Conservation (phyloP, 2,113 vertebrate genomes). For the Mesocricetus auratus region DNA sequence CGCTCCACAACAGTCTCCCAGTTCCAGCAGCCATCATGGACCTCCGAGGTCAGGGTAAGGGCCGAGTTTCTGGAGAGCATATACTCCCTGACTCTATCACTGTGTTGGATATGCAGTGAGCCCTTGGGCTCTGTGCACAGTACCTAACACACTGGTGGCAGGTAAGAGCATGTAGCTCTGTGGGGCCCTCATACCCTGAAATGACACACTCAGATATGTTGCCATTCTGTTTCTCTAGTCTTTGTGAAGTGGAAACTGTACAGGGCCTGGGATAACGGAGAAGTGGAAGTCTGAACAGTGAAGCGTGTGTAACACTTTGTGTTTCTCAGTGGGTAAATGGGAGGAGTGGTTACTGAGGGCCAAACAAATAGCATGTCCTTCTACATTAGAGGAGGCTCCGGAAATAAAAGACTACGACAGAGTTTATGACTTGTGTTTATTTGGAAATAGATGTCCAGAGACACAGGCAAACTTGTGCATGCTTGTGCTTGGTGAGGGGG, state of each 20-base stretch:
- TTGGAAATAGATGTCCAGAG: neutral
- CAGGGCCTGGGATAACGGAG: neutral
- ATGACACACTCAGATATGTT: neutral
- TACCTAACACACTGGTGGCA: neutral
- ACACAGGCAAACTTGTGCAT: neutral
- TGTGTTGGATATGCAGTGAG: neutral
- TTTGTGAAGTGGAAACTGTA: neutral
- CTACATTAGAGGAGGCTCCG: neutral
- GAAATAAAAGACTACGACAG: neutral
- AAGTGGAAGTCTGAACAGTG: neutral
- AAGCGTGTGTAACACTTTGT: neutral
- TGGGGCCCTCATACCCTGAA: neutral
- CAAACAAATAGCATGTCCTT: neutral
- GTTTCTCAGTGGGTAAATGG: neutral
- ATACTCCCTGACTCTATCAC: neutral
- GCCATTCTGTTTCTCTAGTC: neutral
- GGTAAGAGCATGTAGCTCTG: neutral
- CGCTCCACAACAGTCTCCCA: too few species aligned
- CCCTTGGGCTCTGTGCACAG: neutral
- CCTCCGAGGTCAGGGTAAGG: neutral
- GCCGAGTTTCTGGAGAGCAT: accelerated
- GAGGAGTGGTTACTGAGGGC: neutral
- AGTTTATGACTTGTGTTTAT: neutral
- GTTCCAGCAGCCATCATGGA: neutral
- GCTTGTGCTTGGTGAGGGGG: neutral